Conservation (phyloP, 2,113 vertebrate species). For the Poeciliopsis prolifica region DNA sequence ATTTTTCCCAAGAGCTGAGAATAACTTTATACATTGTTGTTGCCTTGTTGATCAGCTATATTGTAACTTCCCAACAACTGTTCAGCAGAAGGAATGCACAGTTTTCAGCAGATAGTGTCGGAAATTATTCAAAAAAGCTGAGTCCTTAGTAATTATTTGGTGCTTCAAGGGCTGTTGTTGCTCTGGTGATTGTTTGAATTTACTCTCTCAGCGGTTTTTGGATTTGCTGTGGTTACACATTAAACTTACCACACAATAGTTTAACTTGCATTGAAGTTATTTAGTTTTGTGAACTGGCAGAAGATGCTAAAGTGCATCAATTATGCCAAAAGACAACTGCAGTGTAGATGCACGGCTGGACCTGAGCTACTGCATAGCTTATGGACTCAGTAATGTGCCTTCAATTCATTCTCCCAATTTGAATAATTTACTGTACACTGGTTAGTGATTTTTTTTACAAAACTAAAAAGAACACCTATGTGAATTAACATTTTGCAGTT, state of each 20-base stretch:
- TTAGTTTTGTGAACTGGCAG: neutral
- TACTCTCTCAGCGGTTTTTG: constrained; percentile 41
- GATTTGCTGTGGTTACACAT: constrained; percentile 32
- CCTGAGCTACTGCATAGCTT: neutral
- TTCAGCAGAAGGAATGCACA: constrained; percentile 35
- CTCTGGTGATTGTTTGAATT: constrained; percentile 28
- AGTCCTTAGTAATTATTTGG: constrained; percentile 38
- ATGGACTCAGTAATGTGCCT: neutral
- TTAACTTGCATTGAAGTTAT: neutral
- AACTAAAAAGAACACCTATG: neutral
- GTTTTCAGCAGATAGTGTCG: constrained; percentile 46
- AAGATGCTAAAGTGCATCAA: neutral
- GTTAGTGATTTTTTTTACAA: neutral
- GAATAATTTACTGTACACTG: neutral
- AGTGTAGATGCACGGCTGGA: neutral
- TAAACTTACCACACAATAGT: constrained; percentile 19
- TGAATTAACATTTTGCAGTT: neutral
- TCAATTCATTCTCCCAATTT: neutral
- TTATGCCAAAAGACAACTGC: neutral
- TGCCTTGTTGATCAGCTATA: constrained; percentile 10
- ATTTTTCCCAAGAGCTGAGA: constrained; percentile 8
- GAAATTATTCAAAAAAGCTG: constrained; percentile 57
- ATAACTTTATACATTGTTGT: constrained; percentile 13
- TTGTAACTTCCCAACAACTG: constrained; percentile 16
- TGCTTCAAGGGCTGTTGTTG: constrained; percentile 32